Evolutionary conservation across 1,140 invertebrate genomes (phyloP).

Genomic region (Sipha flava): DNA sequence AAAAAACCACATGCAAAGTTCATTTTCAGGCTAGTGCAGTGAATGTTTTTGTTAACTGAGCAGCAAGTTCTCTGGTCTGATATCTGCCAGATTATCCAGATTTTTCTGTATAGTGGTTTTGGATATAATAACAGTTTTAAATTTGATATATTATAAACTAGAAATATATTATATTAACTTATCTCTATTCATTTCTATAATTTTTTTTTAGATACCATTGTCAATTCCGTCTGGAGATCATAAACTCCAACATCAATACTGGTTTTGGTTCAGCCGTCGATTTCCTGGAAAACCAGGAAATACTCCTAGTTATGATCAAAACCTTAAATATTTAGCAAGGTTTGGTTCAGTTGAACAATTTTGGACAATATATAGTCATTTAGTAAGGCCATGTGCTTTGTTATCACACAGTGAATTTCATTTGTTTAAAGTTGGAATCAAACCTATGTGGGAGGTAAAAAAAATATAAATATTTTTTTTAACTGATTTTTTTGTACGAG

Average conservation of each 20-base stretch:
- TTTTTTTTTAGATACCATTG: constrained; percentile 48
- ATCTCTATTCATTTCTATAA: background rate
- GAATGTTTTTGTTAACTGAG: too few relatives aligned
- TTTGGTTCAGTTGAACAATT: constrained; percentile 92
- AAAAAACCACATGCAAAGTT: too few relatives aligned
- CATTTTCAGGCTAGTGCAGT: too few relatives aligned
- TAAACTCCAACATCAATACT: constrained; percentile 79
- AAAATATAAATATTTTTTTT: background rate
- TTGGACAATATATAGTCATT: constrained; percentile 89
- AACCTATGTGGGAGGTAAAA: constrained; percentile 48
- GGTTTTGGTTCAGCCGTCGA: constrained; percentile 79
- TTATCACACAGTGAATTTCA: constrained; percentile 89
- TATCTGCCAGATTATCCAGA: too few relatives aligned
- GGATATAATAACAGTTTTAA: too few relatives aligned
- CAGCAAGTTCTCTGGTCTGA: too few relatives aligned
- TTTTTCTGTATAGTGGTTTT: too few relatives aligned
- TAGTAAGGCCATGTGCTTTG: constrained; percentile 79
- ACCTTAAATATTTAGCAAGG: constrained; percentile 65
- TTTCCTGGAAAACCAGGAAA: constrained; percentile 57
- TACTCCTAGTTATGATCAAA: constrained; percentile 62
- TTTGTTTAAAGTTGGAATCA: constrained; percentile 96
- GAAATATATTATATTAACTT: too few relatives aligned
- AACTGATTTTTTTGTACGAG: background rate
- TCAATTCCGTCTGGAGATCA: constrained; percentile 69
- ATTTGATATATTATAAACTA: too few relatives aligned